Conservation (phyloP, 2,113 vertebrate genomes). For the Ceyx margarethae region DNA sequence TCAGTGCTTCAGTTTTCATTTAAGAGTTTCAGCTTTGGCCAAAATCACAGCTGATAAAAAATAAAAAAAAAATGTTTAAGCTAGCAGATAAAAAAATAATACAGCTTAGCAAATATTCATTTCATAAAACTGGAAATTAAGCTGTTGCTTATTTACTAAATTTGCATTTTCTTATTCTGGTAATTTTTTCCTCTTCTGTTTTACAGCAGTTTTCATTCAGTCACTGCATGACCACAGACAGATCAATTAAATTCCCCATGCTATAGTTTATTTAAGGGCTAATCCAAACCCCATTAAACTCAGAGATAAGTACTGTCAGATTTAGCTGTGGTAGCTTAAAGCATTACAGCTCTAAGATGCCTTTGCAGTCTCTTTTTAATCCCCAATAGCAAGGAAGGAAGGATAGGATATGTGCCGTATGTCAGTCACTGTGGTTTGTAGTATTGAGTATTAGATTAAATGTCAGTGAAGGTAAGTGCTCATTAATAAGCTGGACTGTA, state of each 20-base stretch:
- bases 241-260: not conserved
- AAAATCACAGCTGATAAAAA: not conserved
- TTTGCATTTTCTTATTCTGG: not conserved
- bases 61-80: not conserved
- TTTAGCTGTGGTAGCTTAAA: not conserved
- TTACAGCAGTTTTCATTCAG: not conserved
- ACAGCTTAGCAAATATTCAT: not conserved
- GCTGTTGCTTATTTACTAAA: not conserved
- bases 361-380: slow-evolving; percentile 13
- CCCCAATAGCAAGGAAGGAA: not conserved
- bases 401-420: not conserved
- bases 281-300: not conserved
- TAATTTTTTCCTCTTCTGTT: not conserved
- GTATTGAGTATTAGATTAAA: not conserved
- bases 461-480: not conserved
- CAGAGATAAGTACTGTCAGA: not conserved
- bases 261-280: not conserved
- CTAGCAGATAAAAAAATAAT: not conserved
- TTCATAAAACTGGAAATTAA: not conserved
- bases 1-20: not conserved
- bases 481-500: not conserved
- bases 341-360: not conserved
- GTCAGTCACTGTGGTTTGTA: not conserved
- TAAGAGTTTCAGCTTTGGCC: not conserved
- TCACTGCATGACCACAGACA: not conserved